Base-by-base conservation (phyloP, 92 coral and sea anemone species). In the Parazoanthus darwini region DNA sequence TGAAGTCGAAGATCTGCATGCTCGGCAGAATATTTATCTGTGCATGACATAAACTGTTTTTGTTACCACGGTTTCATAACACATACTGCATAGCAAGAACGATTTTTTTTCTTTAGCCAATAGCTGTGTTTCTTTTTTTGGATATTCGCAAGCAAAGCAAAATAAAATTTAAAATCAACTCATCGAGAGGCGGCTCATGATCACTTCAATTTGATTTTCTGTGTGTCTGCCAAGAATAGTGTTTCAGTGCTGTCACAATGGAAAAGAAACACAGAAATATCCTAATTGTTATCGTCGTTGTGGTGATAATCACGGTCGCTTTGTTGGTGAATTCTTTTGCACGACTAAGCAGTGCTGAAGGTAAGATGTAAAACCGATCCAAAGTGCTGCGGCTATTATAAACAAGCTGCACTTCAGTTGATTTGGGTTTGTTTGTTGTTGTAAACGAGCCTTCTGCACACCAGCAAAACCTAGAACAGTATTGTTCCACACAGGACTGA, bases 261-360 rank as follows among this genome's bases (percentile, higher is more conserved):
- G 66, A 79, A 70, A 68, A 56, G 87, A 79, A 88, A 42, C 84
- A 85, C 16, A 88, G 48, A 70, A 82, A 68, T 29, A 4, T 81
- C 9, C 82, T 81, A 9, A 46, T 67, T 16, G 13, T 37, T 25
- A 59, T 88, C 35, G 87, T 63, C 10, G 76, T 54, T 22, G 7
- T 88, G 42, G 75, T 73, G 36, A 14, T 73, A 44, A 15, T 82
- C 18, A 46, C 72, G 2, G 56, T 56, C 22, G 91, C 71, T 50
- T 80, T 88, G 6, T 39, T 81, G 25, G 82, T 87, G 29, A 80
- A n/a, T 48, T 88, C 91, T 26, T 85, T 78, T 18, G 36, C 25
- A 26, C 76, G 82, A 71, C 51, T 88, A 14, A 85, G 67, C 33
- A 80, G 81, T 22, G 39, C 87, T 8, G 91, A 88, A 88, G 87